Base-by-base conservation (phyloP, 2,113 vertebrate species). In the Fulmarus glacialis region DNA sequence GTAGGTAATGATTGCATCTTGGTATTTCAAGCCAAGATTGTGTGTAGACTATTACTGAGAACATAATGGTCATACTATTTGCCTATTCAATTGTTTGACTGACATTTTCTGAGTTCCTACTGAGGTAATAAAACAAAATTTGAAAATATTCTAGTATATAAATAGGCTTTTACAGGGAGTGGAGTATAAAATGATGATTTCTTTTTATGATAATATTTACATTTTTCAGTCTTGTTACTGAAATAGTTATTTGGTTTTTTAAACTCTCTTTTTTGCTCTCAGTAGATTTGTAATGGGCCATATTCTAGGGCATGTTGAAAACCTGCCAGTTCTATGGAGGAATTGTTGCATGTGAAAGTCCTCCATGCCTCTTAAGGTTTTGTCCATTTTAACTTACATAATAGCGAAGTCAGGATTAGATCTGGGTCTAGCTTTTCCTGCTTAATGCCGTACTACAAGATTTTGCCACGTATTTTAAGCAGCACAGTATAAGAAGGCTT, bases 1-100 rank as follows among this genome's bases (percentile, higher is more conserved):
- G 91, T 95, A 94, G 73, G 85, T 93, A 96, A 97, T 95, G 86
- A 71, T 93, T 92, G 83, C 67, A 68, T 93, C 73, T 43, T 82
- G 56, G 26, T 85, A 85, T 77, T 93, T 91, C 53, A 63, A 89
- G 78, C 77, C 95, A 94, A 93, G 86, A 82, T 21, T 94, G 55
- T 63, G 43, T 24, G 40, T 67, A 86, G 89, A 40, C 82, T 68
- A 40, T 95, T 93, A 55, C 68, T 60, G 89, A 93, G 52, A 87
- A 52, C 3, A 4, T 90, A 87, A 92, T 84, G 56, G 83, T 53
- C 45, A 14, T 82, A 24, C 85, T 80, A 19, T 90, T 91, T 78
- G 36, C 74, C 89, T 93, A 2, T 72, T 89, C 63, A 47, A 0
- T 90, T 89, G 38, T 71, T 82, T 67, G 70, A 67, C 82, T 89